phyloP scores from a whole-genome alignment of 2,113 vertebrate species.

The Bos javanicus region DNA sequence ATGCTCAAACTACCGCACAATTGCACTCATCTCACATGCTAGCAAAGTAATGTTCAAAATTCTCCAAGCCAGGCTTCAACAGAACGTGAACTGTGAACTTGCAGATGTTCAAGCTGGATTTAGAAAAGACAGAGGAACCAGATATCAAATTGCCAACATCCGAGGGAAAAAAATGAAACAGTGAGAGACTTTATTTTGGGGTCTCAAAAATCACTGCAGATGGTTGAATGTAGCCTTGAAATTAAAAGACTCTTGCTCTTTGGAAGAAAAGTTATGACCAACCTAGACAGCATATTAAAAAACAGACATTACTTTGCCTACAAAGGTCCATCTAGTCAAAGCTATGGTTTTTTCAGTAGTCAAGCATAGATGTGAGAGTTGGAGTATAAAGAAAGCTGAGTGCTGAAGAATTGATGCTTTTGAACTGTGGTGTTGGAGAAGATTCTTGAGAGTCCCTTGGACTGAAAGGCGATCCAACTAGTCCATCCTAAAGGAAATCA shows the following conservation, averaged over 20 bases:
- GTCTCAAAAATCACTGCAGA: not conserved
- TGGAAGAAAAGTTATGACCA: not conserved
- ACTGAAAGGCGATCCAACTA: too few relatives aligned
- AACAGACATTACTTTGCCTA: not conserved
- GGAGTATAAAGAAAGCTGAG: too few relatives aligned
- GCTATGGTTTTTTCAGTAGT: not conserved
- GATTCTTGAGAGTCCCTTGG: too few relatives aligned
- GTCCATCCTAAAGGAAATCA: too few relatives aligned
- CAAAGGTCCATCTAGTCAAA: not conserved
- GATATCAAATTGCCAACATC: not conserved
- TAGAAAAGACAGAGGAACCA: not conserved
- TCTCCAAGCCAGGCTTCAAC: not conserved
- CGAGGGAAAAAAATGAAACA: not conserved
- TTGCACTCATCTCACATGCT: not conserved
- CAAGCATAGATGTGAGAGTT: too few relatives aligned
- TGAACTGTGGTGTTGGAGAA: too few relatives aligned
- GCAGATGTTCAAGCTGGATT: not conserved
- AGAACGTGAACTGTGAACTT: not conserved
- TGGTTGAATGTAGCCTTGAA: too few relatives aligned
- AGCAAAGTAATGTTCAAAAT: not conserved
- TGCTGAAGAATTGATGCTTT: too few relatives aligned
- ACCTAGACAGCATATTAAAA: not conserved
- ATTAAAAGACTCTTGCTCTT: too few relatives aligned
- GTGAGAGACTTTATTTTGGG: not conserved
- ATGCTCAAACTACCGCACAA: accelerated